A percentile compares a stretch with the other conserved stretches of the same genome.
phyloP scores from a whole-genome alignment of 2,888 invertebrate genomes.

The Muscina levida region DNA sequence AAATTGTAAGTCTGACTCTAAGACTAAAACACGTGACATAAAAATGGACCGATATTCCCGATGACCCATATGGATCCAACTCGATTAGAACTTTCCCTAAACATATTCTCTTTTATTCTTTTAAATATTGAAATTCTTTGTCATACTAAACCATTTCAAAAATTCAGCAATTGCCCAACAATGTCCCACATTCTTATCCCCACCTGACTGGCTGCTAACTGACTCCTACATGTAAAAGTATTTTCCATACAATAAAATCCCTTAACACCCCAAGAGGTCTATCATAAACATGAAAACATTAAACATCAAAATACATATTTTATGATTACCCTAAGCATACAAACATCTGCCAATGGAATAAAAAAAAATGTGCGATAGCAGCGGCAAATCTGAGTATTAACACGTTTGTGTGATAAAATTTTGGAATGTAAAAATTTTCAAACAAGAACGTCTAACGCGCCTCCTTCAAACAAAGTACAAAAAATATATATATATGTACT shows the following conservation, averaged over 20 bases:
- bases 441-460: not conserved
- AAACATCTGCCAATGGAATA: conserved; percentile 31
- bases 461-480: not conserved
- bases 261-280: conserved; percentile 37
- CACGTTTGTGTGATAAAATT: conserved; percentile 62
- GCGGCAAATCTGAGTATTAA: conserved; percentile 54
- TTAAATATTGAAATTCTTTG: too few relatives aligned
- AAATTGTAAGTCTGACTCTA: too few relatives aligned
- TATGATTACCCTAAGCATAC: conserved; percentile 35
- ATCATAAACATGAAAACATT: conserved; percentile 40
- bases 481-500: too few relatives aligned
- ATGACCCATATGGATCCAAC: too few relatives aligned
- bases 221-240: not conserved
- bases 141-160: too few relatives aligned
- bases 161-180: not conserved
- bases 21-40: too few relatives aligned
- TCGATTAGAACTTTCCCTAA: too few relatives aligned
- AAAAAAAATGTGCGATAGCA: conserved; percentile 10
- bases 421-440: conserved; percentile 28
- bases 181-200: conserved; percentile 18
- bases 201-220: too few relatives aligned
- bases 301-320: conserved; percentile 42
- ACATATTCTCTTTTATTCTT: too few relatives aligned
- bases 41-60: too few relatives aligned
- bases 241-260: conserved; percentile 1